phyloP scores from a whole-genome alignment of 2,888 invertebrate species.

The Campoplex capitator region DNA sequence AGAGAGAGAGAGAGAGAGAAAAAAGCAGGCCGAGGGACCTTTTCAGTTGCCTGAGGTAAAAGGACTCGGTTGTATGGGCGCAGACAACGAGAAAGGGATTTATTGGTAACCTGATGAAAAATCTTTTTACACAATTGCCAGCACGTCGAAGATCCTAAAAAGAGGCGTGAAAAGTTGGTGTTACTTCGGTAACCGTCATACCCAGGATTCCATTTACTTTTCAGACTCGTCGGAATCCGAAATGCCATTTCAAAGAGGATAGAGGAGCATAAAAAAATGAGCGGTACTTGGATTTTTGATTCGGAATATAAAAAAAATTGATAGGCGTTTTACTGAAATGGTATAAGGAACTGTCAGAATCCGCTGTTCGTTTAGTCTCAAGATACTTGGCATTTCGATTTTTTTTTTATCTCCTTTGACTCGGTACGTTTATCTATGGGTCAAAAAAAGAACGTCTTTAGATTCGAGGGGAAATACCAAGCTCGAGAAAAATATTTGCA shows the following conservation, averaged over 20 bases:
- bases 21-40: background rate
- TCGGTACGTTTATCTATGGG: background rate
- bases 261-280: background rate
- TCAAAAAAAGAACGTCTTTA: background rate
- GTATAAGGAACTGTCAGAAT: too few relatives aligned
- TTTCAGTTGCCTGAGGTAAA: background rate
- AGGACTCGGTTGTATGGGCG: background rate
- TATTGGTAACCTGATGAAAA: slow-evolving; percentile 4
- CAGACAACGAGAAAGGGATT: background rate
- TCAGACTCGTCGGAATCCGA: background rate
- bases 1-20: too few relatives aligned
- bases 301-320: background rate
- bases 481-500: background rate
- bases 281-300: background rate
- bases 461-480: background rate
- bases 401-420: too few relatives aligned
- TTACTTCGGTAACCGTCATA: background rate
- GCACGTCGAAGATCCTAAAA: background rate
- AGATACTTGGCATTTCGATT: too few relatives aligned
- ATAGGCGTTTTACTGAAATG: background rate
- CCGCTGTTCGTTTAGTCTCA: background rate
- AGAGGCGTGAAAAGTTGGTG: background rate
- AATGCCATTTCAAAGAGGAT: background rate
- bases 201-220: background rate
- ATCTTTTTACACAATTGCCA: background rate